Evolutionary conservation across 2,797 vertebrate genomes (phyloP), one percentile per base, ranked within the genome.

Genomic region (Varecia variegata): DNA sequence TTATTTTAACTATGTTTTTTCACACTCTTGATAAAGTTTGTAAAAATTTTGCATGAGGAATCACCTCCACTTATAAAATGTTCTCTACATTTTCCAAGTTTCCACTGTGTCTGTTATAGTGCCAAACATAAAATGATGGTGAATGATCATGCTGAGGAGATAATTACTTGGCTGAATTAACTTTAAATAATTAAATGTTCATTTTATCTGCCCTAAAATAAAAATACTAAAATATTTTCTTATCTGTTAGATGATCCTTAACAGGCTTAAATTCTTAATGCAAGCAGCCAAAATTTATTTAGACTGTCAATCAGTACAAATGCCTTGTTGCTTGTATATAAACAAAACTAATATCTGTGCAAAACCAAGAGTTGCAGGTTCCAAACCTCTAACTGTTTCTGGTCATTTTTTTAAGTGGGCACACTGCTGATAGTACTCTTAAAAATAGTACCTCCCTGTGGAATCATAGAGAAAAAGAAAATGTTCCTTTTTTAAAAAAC

Each of bases 141-240:
- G 20, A 73, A 13, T n/a, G 11, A 62, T 23, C 56, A 58, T 30
- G 18, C 18, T 56, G 32, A 85, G 7, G 9, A 92, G 30, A 79
- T 38, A 83, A 17, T 25, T 74, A 6, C 23, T 60, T 83, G 38
- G 54, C 17, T 60, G 27, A 81, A 56, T 32, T 27, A 60, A 25
- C 94, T 67, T 62, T 35, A 91, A 73, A 68, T 84, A 32, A 54
- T 18, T 79, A 65, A 62, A 35, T 80, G 14, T 81, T 93, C 14
- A 88, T 87, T 80, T 80, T 94, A 30, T 70, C 43, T 84, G 30
- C 11, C n/a, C 47, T 62, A 87, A 89, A 93, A 81, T 62, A 32
- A 50, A 93, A 81, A 86, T 91, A 56, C 45, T 70, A 56, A 77
- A 79, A 43, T 56, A 65, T 81, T 74, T 96, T 89, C 23, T 84